Conservation (phyloP, 2,797 vertebrate genomes). For the Siniperca undulata region DNA sequence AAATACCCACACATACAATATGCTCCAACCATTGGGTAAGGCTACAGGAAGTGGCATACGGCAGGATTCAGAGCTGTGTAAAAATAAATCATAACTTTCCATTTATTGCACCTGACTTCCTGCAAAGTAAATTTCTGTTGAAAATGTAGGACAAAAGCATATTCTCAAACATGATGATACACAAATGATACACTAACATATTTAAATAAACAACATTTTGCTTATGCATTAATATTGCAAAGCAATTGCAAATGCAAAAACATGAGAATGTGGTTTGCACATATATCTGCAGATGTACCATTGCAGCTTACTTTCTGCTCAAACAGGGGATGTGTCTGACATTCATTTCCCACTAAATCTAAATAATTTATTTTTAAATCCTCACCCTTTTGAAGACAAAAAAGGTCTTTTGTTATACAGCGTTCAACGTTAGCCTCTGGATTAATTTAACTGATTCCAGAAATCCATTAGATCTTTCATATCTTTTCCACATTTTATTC, state of each 20-base stretch:
- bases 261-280: constrained; percentile 33
- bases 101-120: constrained; percentile 60
- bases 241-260: constrained; percentile 9
- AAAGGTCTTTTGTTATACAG: background rate
- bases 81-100: constrained; percentile 68
- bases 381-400: constrained; percentile 12
- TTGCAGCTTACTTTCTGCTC: constrained; percentile 41
- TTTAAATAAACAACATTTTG: background rate
- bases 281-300: constrained; percentile 48
- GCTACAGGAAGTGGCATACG: constrained; percentile 76
- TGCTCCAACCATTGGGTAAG: background rate
- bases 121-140: constrained; percentile 38
- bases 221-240: background rate
- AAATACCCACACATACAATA: constrained; percentile 26
- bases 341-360: constrained; percentile 24
- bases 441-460: background rate
- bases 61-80: constrained; percentile 37
- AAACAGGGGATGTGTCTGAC: constrained; percentile 55
- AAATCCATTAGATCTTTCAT: constrained; percentile 15
- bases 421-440: background rate
- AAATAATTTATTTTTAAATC: constrained; percentile 19
- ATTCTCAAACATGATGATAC: constrained; percentile 3
- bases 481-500: constrained; percentile 7
- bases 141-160: background rate
- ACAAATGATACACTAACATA: background rate